phyloP scores from a whole-genome alignment of 2,797 vertebrate genomes.

The Amniataba percoides region DNA sequence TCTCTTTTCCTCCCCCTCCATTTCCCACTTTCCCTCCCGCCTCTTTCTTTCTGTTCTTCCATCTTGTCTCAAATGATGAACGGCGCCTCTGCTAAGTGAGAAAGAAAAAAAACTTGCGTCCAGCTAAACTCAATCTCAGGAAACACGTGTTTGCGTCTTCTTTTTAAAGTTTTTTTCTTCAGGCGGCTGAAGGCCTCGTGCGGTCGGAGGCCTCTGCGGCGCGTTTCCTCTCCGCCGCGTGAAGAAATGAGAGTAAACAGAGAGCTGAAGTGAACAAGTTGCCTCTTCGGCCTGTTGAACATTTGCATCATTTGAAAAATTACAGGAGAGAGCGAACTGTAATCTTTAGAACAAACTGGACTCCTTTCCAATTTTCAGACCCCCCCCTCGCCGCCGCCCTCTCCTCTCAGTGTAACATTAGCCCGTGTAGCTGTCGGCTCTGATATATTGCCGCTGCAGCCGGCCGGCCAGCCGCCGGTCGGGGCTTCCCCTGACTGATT shows the following conservation, averaged over 20 bases:
- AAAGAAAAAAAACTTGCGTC: too few relatives aligned
- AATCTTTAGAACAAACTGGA: constrained; percentile 53
- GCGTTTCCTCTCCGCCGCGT: not conserved
- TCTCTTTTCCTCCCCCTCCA: not conserved
- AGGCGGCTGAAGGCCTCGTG: not conserved
- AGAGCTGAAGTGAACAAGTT: not conserved
- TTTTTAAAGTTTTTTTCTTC: too few relatives aligned
- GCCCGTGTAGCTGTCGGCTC: constrained; percentile 57
- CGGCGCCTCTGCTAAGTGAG: too few relatives aligned
- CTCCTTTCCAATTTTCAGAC: constrained; percentile 50
- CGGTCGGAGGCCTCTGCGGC: not conserved
- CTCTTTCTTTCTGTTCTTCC: not conserved
- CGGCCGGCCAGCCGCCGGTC: constrained; percentile 37
- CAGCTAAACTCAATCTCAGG: too few relatives aligned
- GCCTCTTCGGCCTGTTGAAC: constrained; percentile 34
- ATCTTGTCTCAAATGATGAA: not conserved
- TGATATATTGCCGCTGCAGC: constrained; percentile 59
- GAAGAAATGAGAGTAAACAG: constrained; percentile 26
- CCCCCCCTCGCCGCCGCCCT: not conserved
- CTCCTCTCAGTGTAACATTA: constrained; percentile 48
- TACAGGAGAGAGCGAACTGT: constrained; percentile 35
- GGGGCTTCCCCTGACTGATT: constrained; percentile 69
- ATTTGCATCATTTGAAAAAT: constrained; percentile 60
- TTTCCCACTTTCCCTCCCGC: not conserved
- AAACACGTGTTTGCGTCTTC: not conserved